Base-by-base conservation (phyloP, 1,140 invertebrate genomes). In the Drosophila aff. region DNA sequence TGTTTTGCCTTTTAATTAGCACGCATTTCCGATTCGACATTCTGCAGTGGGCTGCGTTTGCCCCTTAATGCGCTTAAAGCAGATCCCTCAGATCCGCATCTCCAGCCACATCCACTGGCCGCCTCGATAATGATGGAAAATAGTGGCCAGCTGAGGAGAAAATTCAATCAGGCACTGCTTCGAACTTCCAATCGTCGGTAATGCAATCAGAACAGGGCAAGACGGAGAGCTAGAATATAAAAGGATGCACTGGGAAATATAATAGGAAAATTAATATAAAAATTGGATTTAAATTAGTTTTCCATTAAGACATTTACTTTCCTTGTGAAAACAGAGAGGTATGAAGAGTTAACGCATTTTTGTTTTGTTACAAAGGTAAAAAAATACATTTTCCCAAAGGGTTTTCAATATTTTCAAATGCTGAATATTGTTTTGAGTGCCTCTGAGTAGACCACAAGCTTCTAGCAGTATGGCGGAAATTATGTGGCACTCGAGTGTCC, bases 1-100 rank as follows among this genome's bases (percentile, higher is more conserved):
- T 90, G 85, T 89, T 89, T 87, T 89, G 84, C 84, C 85, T 89
- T 90, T 89, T 90, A 89, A 89, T 89, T 89, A 89, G 85, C 74
- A 90, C 80, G 71, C 76, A 82, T 79, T 75, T 66, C 60, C 53
- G 55, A 82, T 53, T 55, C 57, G 58, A 69, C 74, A 69, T 77
- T 41, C 53, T 40, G 52, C 53, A 40, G 21, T 52, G 50, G 71
- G 28, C 46, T 36, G 33, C 52, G 33, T 33, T 58, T 52, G 18
- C 53, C 60, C 36, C 69, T 73, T 64, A 85, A 82, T 69, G 77
- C 83, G 83, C 83, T 86, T 87, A 77, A 86, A 86, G 84, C 50
- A 33, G 28, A 36, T 52, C 50, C 28, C 50, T 33, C 80, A 52
- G 61, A 57, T 76, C 55, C 52, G 21, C 53, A 23, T 6, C 46